Evolutionary conservation across 2,797 vertebrate species (phyloP), one percentile per base, ranked within the genome.

Genomic region (Diplodus puntazzo): DNA sequence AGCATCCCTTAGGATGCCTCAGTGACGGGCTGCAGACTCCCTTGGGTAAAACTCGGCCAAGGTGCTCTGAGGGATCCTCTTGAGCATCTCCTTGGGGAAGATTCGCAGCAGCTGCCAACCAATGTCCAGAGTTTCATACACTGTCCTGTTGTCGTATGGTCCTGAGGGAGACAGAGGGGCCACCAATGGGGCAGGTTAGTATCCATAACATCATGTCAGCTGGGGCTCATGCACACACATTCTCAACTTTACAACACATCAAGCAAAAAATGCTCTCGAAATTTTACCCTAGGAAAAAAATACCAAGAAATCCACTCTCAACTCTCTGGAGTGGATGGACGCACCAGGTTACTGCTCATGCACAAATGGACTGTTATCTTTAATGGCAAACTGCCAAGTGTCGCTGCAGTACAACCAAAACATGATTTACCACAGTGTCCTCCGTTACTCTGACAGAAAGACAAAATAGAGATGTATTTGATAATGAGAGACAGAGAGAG

Each of bases 31-130:
- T 0, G 94, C 86, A 13, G 95, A 95, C 85, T 94, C 98, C 85
- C 98, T 95, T 57, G 98, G 98, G 77, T 99, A 99, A 86, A 99
- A 99, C 69, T 99, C 98, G 0, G 97, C 97, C 93, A 99, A 85
- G 0, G 97, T 99, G 87, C 94, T 97, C 94, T 99, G 98, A 59
- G 98, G 98, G 60, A 99, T 99, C 88, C 98, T 96, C 95, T 99
- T 99, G 81, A 99, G 92, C 98, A 99, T 98, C 92, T 99, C 98
- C 92, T 99, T 99, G 87, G 98, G 98, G 96, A 99, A 99, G 94
- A 99, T 99, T 77, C 98, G 92, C 83, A 99, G 92, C 6, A 99
- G 96, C 93, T 99, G 98, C 98, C 98, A 99, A 69, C 98, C 98
- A 20, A 99, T 98, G 93, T 99, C 98, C 93, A 99, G 92, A 8